Conservation (phyloP, 2,888 invertebrate genomes). For the Willowsia nigromaculata region DNA sequence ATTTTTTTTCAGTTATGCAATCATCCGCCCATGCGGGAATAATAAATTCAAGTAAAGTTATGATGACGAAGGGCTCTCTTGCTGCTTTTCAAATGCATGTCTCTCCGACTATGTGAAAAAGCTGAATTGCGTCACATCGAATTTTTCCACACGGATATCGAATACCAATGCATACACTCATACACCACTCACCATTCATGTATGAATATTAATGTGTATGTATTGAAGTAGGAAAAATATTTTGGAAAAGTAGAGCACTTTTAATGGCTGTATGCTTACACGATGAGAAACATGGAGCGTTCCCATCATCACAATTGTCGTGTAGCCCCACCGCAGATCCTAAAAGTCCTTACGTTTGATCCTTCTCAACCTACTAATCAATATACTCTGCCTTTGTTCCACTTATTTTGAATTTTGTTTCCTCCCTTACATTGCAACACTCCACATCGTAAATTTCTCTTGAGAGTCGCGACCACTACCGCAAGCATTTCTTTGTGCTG, state of each 20-base stretch:
- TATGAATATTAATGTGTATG: background rate
- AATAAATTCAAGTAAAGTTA: slow-evolving; percentile 67
- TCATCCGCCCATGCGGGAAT: slow-evolving; percentile 62
- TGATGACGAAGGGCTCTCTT: slow-evolving; percentile 42
- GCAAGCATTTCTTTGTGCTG: background rate
- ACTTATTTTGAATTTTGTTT: slow-evolving; percentile 29
- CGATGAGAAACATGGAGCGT: slow-evolving; percentile 50
- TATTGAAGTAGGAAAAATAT: background rate
- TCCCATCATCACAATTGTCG: slow-evolving; percentile 29
- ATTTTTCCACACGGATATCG: slow-evolving; percentile 69
- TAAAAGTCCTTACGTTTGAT: slow-evolving; percentile 21
- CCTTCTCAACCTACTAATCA: slow-evolving; percentile 37
- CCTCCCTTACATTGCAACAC: slow-evolving; percentile 40
- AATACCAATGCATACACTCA: slow-evolving; percentile 53
- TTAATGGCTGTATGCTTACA: background rate
- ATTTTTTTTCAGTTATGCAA: slow-evolving; percentile 61
- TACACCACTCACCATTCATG: background rate
- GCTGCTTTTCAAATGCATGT: background rate
- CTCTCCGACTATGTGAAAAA: slow-evolving; percentile 10
- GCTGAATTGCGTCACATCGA: slow-evolving; percentile 58
- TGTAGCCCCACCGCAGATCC: slow-evolving; percentile 32
- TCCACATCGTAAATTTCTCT: slow-evolving; percentile 54
- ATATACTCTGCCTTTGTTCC: slow-evolving; percentile 9
- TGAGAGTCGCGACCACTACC: background rate
- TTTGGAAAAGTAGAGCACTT: slow-evolving; percentile 23